Base-by-base conservation (phyloP, 2,888 invertebrate species). In the Dioctria rufipes region DNA sequence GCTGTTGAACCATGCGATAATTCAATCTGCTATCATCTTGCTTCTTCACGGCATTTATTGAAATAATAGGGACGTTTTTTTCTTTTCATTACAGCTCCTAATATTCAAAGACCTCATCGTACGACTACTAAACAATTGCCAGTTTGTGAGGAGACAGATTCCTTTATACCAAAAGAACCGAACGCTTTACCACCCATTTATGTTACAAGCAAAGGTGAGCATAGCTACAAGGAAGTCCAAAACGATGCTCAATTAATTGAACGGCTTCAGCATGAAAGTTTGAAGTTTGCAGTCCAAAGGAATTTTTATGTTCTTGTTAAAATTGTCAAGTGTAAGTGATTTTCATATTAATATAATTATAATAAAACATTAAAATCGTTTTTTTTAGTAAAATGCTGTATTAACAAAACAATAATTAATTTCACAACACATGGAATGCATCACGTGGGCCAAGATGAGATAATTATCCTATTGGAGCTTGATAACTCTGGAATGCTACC, bases 381-480 rank as follows among this genome's bases (percentile, higher is more conserved):
- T 13, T 81, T 89, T 90, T 49, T 86, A 94, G 95, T 95, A 90
- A 93, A 93, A 85, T 95, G 95, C 86, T 94, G 94, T 86, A 92
- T 94, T 83, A 93, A 93, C 85, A 92, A 92, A 84, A 90, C 90
- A 82, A 93, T 93, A 81, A 95, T 96, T 92, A 94, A 94, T 87
- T 93, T 95, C 85, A 92, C 94, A 39, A 94, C 95, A 0, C 91
- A 92, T 84, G 96, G 96, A 11, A 90, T 96, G 87, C 93, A 93
- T 81, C 93, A 93, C 81, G 95, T 95, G 25, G 95, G 95, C 3
- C 96, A 95, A 86, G 95, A 96, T 86, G 96, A 96, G 89, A 90
- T 96, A 37, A 92, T 95, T 66, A 91, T 95, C 80, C 87, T 96
- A 58, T 88, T 96, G 39, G 95, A 95, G 87, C 89, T 92, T 49